Base-by-base conservation (phyloP, 2,888 invertebrate genomes). In the Amphiduros pacificus region DNA sequence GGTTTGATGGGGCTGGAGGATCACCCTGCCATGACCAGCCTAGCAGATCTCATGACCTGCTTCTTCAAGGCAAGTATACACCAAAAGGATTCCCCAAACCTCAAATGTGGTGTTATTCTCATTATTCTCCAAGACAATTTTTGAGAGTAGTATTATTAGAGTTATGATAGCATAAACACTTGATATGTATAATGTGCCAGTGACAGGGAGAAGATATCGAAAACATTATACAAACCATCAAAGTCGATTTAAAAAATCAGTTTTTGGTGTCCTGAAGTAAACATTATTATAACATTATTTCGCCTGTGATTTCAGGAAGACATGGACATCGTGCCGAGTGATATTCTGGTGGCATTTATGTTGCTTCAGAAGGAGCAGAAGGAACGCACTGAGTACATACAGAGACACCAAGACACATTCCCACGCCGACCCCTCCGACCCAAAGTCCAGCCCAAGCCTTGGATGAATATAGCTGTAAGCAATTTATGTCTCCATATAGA, bases 321-420 rank as follows among this genome's bases (percentile, higher is more conserved):
- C 22, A 26, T 31, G 2, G 58, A 58, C 50, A 20, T 64, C 1
- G 63, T 64, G 9, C 48, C 64, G 11, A 62, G 64, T 27, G 66
- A 66, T 29, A 20, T 62, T 22, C 41, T 66, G 2, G 66, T 61
- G 14, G 55, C 62, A 2, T 41, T 66, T 22, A 61, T 64, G 29
- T 4, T 64, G 3, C 49, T 66, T 17, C 44, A 58, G 29, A 29
- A 63, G n/a, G 59, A 66, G 24, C 65, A 65, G 56, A 51, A 57
- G 24, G 11, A 26, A 9, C 49, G 52, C 28, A 17, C 24, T 24
- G 36, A n/a, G 5, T 5, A 11, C 6, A 44, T 44, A 20, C 20
- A 44, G n/a, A 44, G n/a, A n/a, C n/a, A 17, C 20, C 20, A 5
- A 44, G n/a, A 20, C 6, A 44, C 6, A 17, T 44, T 22, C 5